phyloP scores from a whole-genome alignment of 2,888 invertebrate genomes.

The Pardosa pseudoannulata region DNA sequence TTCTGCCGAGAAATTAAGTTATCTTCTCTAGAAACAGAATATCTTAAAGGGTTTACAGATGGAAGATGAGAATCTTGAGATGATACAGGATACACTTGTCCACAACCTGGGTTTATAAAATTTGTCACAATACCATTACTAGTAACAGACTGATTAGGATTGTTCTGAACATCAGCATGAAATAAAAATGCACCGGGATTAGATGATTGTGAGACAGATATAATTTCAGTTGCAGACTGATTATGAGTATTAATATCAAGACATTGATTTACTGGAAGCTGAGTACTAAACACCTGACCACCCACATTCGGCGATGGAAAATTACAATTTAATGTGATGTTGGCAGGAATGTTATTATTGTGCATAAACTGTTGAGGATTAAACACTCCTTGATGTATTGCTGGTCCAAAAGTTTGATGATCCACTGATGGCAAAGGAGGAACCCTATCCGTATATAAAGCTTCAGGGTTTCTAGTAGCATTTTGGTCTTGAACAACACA shows the following conservation, averaged over 20 bases:
- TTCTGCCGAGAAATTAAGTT: slow-evolving; percentile 35
- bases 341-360: slow-evolving; percentile 50
- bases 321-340: slow-evolving; percentile 61
- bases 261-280: slow-evolving; percentile 67
- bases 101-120: slow-evolving; percentile 47
- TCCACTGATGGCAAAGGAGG: slow-evolving; percentile 56
- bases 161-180: slow-evolving; percentile 53
- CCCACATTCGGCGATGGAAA: slow-evolving; percentile 52
- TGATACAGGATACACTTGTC: slow-evolving; percentile 32
- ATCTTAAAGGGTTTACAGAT: slow-evolving; percentile 24
- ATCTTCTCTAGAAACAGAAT: slow-evolving; percentile 42
- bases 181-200: slow-evolving; percentile 59
- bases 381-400: slow-evolving; percentile 53
- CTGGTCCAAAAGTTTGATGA: slow-evolving; percentile 43
- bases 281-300: slow-evolving; percentile 61
- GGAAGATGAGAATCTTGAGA: slow-evolving; percentile 37
- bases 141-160: slow-evolving; percentile 29
- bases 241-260: slow-evolving; percentile 52
- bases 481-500: slow-evolving; percentile 55
- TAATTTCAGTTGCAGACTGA: slow-evolving; percentile 35
- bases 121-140: slow-evolving; percentile 28
- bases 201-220: slow-evolving; percentile 54
- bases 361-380: slow-evolving; percentile 64
- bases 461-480: slow-evolving; percentile 32
- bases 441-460: slow-evolving; percentile 55